Evolutionary conservation across 2,888 invertebrate genomes (phyloP).

Genomic region (Baronia brevicornis): DNA sequence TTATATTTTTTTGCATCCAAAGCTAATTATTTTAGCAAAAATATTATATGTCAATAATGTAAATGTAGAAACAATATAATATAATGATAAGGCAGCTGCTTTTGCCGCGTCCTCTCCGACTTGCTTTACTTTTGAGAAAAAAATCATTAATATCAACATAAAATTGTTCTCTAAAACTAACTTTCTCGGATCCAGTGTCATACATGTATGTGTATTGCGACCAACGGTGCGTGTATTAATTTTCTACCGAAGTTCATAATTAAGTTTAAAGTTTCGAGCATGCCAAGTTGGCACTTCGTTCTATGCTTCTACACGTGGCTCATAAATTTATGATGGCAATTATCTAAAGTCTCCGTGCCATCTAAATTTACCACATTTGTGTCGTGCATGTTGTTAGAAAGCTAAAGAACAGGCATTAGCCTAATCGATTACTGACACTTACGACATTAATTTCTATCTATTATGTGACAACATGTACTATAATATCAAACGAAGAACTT

Average conservation of each 20-base stretch:
- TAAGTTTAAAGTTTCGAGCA: constrained; percentile 54
- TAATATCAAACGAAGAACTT: too few species aligned
- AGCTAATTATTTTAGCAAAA: too few species aligned
- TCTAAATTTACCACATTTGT: constrained; percentile 25
- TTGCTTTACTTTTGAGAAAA: neutral
- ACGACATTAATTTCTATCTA: too few species aligned
- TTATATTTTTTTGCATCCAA: too few species aligned
- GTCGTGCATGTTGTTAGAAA: too few species aligned
- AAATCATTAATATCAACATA: neutral
- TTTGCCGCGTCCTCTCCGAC: too few species aligned
- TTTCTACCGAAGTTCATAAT: constrained; percentile 59
- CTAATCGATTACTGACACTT: too few species aligned
- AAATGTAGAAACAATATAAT: too few species aligned
- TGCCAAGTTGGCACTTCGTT: constrained; percentile 55
- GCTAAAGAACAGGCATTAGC: too few species aligned
- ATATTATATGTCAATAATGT: too few species aligned
- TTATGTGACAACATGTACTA: too few species aligned
- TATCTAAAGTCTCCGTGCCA: constrained; percentile 31
- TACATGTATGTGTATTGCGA: constrained; percentile 31
- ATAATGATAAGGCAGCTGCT: too few species aligned
- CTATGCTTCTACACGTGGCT: constrained; percentile 24
- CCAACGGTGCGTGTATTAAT: constrained; percentile 51
- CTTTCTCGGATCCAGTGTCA: constrained; percentile 18
- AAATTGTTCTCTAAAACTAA: constrained; percentile 9
- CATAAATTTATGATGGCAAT: constrained; percentile 48